Base-by-base conservation (phyloP, 1,140 invertebrate species). In the Drosophila albomicans region DNA sequence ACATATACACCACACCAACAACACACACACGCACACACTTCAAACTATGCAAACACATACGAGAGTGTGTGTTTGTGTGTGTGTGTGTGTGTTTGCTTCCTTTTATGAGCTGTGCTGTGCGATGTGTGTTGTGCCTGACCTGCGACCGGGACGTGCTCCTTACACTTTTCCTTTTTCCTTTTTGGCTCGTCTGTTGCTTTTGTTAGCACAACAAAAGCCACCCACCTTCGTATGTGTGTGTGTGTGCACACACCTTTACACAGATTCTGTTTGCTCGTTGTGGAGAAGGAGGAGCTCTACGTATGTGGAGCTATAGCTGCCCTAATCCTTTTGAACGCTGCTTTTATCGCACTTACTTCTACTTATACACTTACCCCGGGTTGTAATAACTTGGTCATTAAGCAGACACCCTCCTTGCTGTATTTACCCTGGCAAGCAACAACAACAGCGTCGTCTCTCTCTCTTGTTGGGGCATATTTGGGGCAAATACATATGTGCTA, bases 81-180 rank as follows among this genome's bases (percentile, higher is more conserved):
- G 48, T 3, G 48, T 64, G 62, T 62, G 49, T 69, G 49, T 41
- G 75, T 72, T 64, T 61, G 82, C 64, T 79, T 87, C 82, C 82
- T 82, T 48, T 16, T 48, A 20, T 48, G 16, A 16, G 46, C 15
- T 8, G 46, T 58, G 54, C 35, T 38, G 35, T 51, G 16, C 57
- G 3, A 30, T 71, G 59, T 66, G 59, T 67, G 57, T 67, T 64
- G 82, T 75, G 80, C 56, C 81, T 82, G 84, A 59, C 59, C 87
- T 88, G 70, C 84, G 82, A 88, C 75, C 84, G 74, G 79, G 79
- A 82, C 84, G 84, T 89, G 84, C 81, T 89, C 81, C 85, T 88
- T 88, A 90, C 81, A 90, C 85, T 89, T 89, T 88, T 89, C 85
- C 78, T 85, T 88, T 87, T 87, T 48, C 56, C 25, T 78, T 76